Conservation (phyloP, 2,113 vertebrate species). For the Campylomormyrus numenius region DNA sequence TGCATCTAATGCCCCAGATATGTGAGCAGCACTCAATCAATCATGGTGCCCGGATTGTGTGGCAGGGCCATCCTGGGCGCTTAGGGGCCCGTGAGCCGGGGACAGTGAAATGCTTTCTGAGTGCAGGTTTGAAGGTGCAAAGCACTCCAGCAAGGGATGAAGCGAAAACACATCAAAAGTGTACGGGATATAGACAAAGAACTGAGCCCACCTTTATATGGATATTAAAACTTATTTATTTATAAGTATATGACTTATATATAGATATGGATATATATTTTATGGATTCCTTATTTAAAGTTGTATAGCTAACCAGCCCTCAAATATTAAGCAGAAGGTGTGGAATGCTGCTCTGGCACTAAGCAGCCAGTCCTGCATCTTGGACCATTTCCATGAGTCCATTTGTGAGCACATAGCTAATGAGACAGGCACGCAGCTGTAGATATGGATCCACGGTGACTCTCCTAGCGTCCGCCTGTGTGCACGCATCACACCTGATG, state of each 20-base stretch:
- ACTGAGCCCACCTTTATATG: background rate
- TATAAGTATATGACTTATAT: background rate
- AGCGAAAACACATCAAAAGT: background rate
- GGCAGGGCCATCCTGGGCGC: conserved; percentile 9
- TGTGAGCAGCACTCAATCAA: conserved; percentile 54
- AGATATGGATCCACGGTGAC: background rate
- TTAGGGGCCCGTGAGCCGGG: conserved; percentile 32
- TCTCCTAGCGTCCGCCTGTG: background rate
- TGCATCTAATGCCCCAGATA: conserved; percentile 53
- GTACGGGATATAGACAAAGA: background rate
- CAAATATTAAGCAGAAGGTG: background rate
- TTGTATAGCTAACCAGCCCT: background rate
- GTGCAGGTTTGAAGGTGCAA: conserved; percentile 45
- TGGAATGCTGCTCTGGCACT: background rate
- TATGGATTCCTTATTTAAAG: background rate
- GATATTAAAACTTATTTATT: conserved; percentile 1
- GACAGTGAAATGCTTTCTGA: conserved; percentile 57
- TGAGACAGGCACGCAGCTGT: background rate
- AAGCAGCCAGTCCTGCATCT: background rate
- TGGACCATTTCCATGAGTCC: background rate
- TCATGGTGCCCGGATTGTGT: conserved; percentile 37
- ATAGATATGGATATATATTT: background rate
- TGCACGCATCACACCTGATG: background rate
- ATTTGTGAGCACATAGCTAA: background rate
- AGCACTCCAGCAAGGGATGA: conserved; percentile 12